Percentiles rank a stretch among this genome's conserved stretches.
Evolutionary conservation across 2,113 vertebrate genomes (phyloP).

Genomic region (Hydropotes inermis): DNA sequence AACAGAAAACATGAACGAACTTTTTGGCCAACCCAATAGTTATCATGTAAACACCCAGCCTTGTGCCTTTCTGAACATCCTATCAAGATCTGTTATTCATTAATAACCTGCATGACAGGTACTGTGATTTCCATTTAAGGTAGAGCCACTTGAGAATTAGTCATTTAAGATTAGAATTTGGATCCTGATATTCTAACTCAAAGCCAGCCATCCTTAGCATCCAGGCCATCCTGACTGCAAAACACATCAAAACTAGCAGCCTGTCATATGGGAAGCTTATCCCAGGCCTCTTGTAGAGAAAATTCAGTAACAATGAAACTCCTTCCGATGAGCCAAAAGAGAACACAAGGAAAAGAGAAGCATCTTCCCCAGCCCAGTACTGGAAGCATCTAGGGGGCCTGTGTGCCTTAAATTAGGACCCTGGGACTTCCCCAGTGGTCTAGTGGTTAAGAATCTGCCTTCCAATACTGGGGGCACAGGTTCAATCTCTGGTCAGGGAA

Average conservation of each 20-base stretch:
- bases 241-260: not conserved
- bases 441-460: not conserved
- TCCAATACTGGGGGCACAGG: not conserved
- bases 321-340: not conserved
- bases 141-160: not conserved
- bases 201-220: not conserved
- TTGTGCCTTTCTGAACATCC: not conserved
- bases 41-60: rapidly evolving
- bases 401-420: not conserved
- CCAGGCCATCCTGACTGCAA: rapidly evolving
- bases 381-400: not conserved
- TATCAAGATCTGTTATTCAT: rapidly evolving
- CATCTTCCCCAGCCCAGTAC: not conserved
- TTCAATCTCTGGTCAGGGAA: not conserved
- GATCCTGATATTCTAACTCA: not conserved
- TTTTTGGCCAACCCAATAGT: not conserved
- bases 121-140: not conserved
- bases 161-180: not conserved
- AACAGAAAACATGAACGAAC: not conserved
- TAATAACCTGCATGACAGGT: not conserved
- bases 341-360: not conserved
- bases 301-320: not conserved
- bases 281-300: not conserved
- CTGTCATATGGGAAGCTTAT: not conserved
- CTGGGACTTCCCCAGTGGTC: not conserved